Conservation (phyloP, 2,797 vertebrate genomes). For the Amblyraja radiata region DNA sequence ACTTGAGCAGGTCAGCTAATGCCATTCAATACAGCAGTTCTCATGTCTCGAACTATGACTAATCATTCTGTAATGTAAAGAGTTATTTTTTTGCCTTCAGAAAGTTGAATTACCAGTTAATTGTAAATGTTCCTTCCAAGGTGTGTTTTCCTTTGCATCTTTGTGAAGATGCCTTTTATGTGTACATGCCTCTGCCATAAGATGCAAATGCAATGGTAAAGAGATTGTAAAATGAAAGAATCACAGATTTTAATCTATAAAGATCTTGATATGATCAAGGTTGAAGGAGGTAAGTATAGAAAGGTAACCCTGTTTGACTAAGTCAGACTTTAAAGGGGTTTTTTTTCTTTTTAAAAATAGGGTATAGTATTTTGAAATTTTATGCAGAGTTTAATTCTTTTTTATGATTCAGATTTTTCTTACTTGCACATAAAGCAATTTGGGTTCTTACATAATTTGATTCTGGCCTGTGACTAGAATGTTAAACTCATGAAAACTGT, state of each 20-base stretch:
- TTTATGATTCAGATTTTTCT: constrained; percentile 88
- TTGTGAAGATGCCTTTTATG: constrained; percentile 78
- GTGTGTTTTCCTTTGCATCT: constrained; percentile 76
- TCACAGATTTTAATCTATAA: constrained; percentile 67
- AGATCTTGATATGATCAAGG: constrained; percentile 86
- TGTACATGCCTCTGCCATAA: constrained; percentile 76
- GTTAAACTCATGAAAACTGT: constrained; percentile 60
- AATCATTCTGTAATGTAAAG: constrained; percentile 81
- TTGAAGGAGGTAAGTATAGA: constrained; percentile 65
- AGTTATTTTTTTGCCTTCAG: constrained; percentile 77
- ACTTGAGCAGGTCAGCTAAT: constrained; percentile 87
- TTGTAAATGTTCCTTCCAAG: constrained; percentile 73
- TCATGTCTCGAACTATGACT: constrained; percentile 57
- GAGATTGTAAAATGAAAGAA: constrained; percentile 72
- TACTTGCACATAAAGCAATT: constrained; percentile 94
- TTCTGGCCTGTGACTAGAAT: constrained; percentile 96
- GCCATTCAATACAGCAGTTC: constrained; percentile 68
- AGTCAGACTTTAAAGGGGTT: constrained; percentile 73
- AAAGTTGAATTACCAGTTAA: constrained; percentile 75
- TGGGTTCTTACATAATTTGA: constrained; percentile 79
- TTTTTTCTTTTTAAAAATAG: constrained; percentile 76
- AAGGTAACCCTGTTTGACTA: constrained; percentile 69
- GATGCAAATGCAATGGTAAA: constrained; percentile 75
- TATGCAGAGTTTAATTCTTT: constrained; percentile 83
- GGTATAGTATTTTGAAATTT: constrained; percentile 83